Evolutionary conservation across 2,797 vertebrate species (phyloP).

Genomic region (Iguana delicatissima): DNA sequence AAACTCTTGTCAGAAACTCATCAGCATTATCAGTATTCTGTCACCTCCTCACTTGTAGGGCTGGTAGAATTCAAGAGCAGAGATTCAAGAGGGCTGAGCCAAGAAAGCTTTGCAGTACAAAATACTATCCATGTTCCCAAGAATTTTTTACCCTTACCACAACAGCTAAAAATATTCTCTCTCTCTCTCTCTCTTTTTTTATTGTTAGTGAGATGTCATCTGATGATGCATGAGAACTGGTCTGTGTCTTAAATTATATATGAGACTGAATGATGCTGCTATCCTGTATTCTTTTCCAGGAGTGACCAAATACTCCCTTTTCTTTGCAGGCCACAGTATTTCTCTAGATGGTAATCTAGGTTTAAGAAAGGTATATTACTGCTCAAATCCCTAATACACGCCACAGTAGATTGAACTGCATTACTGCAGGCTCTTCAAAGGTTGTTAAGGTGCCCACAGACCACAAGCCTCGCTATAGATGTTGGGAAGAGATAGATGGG

Average conservation of each 20-base stretch:
- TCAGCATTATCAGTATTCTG: background rate
- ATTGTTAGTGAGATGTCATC: background rate
- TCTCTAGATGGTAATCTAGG: background rate
- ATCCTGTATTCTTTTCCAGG: background rate
- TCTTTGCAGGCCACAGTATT: background rate
- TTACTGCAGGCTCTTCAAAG: background rate
- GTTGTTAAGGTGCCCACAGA: background rate
- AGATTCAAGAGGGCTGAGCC: background rate
- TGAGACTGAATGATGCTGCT: background rate
- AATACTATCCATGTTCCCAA: background rate
- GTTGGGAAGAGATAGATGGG: no score
- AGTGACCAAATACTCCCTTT: background rate
- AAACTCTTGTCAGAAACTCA: background rate
- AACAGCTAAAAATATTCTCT: conserved; percentile 18
- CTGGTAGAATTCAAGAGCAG: background rate
- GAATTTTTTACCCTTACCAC: background rate
- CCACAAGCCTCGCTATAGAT: no score
- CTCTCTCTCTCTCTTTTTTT: background rate
- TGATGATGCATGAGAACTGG: background rate
- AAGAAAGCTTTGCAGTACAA: background rate
- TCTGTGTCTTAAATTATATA: background rate
- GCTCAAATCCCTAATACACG: background rate
- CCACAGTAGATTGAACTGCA: background rate
- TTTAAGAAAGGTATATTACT: background rate
- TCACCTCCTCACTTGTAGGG: background rate